Conservation (phyloP, 2,888 invertebrate species). For the Pollenia griseotomentosa region DNA sequence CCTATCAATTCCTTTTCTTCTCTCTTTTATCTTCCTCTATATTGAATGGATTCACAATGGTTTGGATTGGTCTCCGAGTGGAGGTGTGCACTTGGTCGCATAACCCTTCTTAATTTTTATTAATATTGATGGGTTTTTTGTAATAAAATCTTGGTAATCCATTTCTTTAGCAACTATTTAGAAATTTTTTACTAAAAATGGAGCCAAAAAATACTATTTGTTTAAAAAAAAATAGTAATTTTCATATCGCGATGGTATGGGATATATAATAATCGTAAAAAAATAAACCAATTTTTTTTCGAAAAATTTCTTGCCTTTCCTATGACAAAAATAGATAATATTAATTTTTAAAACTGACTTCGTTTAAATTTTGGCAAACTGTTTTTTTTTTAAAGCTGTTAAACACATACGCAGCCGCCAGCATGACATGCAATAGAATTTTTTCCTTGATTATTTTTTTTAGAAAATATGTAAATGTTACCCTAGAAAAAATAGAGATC, state of each 20-base stretch:
- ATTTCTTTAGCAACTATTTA: too few relatives aligned
- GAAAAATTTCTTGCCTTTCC: background rate
- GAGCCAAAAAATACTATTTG: too few relatives aligned
- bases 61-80: too few relatives aligned
- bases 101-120: too few relatives aligned
- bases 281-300: background rate
- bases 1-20: too few relatives aligned
- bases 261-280: background rate
- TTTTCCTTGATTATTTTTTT: background rate
- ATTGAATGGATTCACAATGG: too few relatives aligned
- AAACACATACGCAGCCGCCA: slow-evolving; percentile 82
- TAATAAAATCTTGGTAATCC: too few relatives aligned
- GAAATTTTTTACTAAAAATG: too few relatives aligned
- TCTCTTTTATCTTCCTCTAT: too few relatives aligned
- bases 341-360: background rate
- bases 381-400: slow-evolving; percentile 72
- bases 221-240: too few relatives aligned
- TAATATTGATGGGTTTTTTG: too few relatives aligned
- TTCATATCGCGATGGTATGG: background rate
- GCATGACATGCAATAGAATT: slow-evolving; percentile 82
- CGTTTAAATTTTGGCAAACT: background rate
- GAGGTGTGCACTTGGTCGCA: too few relatives aligned
- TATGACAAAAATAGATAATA: background rate
- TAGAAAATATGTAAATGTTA: background rate
- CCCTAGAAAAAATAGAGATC: slow-evolving; percentile 27